Conservation (phyloP, 2,113 vertebrate species). For the Pandion haliaetus region DNA sequence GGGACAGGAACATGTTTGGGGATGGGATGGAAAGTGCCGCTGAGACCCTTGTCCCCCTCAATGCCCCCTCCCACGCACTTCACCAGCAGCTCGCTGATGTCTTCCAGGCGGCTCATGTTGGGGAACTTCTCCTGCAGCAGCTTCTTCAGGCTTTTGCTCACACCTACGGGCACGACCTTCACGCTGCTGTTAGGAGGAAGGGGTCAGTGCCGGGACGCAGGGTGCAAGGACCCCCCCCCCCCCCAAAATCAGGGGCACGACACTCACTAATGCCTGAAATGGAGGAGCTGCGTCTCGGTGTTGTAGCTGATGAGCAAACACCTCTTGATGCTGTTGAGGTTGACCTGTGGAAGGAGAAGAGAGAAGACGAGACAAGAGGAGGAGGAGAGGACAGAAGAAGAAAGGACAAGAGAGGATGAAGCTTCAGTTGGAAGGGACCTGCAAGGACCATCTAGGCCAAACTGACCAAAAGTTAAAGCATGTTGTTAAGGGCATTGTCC, state of each 20-base stretch:
- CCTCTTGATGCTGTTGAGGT: conserved; percentile 87
- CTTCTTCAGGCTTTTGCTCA: conserved; percentile 91
- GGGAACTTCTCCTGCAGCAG: conserved; percentile 92
- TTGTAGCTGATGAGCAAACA: conserved; percentile 87
- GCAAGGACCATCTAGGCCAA: neutral
- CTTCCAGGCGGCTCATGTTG: conserved; percentile 90
- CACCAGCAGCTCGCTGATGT: conserved; percentile 91
- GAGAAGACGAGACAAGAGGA: fast-evolving
- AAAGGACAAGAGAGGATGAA: too few species aligned
- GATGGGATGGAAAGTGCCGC: fast-evolving
- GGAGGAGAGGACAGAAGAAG: too few species aligned
- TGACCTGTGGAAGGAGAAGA: conserved; percentile 72
- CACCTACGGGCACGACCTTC: conserved; percentile 91
- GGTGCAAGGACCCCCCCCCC: fast-evolving
- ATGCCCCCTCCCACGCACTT: conserved; percentile 71
- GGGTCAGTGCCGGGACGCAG: fast-evolving
- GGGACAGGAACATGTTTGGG: fast-evolving
- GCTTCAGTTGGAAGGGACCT: neutral
- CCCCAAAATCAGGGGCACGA: neutral
- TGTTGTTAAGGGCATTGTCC: neutral
- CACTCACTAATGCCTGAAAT: conserved; percentile 93
- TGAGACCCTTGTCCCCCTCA: fast-evolving
- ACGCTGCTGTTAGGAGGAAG: conserved; percentile 76
- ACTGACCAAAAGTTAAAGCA: neutral
- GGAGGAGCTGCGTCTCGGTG: conserved; percentile 75